Evolutionary conservation across 2,888 invertebrate genomes (phyloP), one percentile per base, ranked within the genome.

Genomic region (Aplocera efformata): DNA sequence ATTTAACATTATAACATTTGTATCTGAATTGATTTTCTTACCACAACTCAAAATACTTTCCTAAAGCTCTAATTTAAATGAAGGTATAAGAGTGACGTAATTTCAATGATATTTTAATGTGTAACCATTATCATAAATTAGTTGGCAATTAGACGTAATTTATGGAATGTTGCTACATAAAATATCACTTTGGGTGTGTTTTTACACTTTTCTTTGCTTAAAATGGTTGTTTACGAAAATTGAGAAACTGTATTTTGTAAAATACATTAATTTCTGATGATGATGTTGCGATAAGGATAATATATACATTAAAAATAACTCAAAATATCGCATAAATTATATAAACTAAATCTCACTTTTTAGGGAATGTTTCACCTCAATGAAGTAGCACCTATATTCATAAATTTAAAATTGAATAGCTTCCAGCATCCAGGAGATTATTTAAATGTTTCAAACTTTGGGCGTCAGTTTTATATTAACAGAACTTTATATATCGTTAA

Each of bases 71-170:
- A 34, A 49, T 54, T 50, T 53, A 41, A 48, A 52, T 51, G 37
- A 42, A 48, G 42, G 44, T 42, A 41, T 27, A 42, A 17, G 47
- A 57, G 60, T 76, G 75, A 78, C 77, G 75, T 72, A 68, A 63
- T 63, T 61, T 63, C 63, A 72, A 67, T 68, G 67, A 71, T 73
- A 76, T 79, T 75, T 76, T 78, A 78, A 79, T 77, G 68, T 72
- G 52, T 62, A 55, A 62, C 68, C 68, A 80, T 83, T 80, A 80
- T 62, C 78, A 78, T 82, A 77, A 76, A 80, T 80, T 79, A 75
- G 65, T 71, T 61, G 66, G 63, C 66, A 77, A 77, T 80, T 78
- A 73, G 67, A 65, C 53, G 60, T 72, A 76, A 78, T 77, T 75
- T 76, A 74, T 72, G 64, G 58, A 59, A 70, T 58, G 70, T 73